Percentiles rank a stretch among this genome's conserved stretches.
Conservation (phyloP, 2,888 invertebrate genomes). For the Rhopalosiphum nymphaeae region DNA sequence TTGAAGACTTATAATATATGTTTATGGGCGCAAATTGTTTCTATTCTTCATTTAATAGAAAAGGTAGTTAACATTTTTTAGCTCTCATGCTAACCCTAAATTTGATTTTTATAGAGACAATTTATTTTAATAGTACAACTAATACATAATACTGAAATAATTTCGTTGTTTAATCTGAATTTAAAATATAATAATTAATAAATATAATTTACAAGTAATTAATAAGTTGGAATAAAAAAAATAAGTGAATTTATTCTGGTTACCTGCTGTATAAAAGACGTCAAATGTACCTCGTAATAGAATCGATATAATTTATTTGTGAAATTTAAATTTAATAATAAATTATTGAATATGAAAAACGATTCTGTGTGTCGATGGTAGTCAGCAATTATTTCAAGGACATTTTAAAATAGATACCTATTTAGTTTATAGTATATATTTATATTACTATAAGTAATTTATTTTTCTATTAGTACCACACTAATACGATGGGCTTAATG, state of each 20-base stretch:
- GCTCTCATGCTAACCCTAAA: not conserved
- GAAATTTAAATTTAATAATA: no score
- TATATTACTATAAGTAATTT: no score
- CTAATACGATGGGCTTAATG: no score
- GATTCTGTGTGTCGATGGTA: no score
- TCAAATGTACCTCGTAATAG: no score
- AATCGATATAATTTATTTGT: no score
- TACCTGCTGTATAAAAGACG: no score
- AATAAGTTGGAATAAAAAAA: not conserved
- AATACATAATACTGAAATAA: not conserved
- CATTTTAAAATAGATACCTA: no score
- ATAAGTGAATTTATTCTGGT: not conserved
- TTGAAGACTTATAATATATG: not conserved
- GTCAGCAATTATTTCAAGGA: no score
- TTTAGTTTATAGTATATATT: no score
- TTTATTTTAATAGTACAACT: not conserved
- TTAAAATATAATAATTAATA: not conserved
- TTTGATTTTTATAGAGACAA: not conserved
- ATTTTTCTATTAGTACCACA: no score
- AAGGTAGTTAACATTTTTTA: not conserved
- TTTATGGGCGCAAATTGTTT: not conserved
- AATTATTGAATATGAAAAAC: no score
- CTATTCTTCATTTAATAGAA: not conserved
- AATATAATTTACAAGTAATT: not conserved
- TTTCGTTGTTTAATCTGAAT: not conserved